These are phyloP conservation scores for Chrysina gloriosa DNA, from an alignment of 2,888 invertebrate genomes.

Conservation along the genomic window DNA sequence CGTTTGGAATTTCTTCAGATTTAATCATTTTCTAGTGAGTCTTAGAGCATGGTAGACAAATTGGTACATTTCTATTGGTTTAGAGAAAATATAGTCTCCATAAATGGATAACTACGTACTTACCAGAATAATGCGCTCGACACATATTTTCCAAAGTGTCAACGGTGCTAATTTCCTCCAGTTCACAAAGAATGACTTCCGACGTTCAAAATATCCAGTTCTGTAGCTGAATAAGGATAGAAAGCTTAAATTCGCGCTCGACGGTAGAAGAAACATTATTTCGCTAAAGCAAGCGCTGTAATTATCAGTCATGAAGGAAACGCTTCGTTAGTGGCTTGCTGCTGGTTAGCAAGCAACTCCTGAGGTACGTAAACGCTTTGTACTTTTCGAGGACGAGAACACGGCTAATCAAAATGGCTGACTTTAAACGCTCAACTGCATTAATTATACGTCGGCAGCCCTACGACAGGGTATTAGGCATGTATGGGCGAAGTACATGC, in stretches of 20 bases:
- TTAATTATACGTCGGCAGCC: conserved; percentile 34
- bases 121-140: too few species aligned
- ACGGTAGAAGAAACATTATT: conserved; percentile 31
- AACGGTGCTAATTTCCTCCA: not conserved
- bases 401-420: conserved; percentile 39
- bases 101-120: too few species aligned
- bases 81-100: too few species aligned
- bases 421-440: conserved; percentile 37
- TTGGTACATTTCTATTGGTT: too few species aligned
- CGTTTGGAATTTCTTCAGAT: too few species aligned
- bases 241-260: not conserved
- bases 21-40: too few species aligned
- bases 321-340: conserved; percentile 48
- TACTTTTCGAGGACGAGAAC: conserved; percentile 41
- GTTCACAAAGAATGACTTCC: not conserved
- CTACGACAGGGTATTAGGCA: conserved; percentile 1
- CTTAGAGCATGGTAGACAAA: too few species aligned
- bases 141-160: too few species aligned
- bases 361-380: conserved; percentile 43
- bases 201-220: not conserved
- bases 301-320: conserved; percentile 48
- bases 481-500: not conserved
- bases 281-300: conserved; percentile 41
- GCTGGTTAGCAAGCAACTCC: conserved; percentile 44
- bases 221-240: not conserved